Base-by-base conservation (phyloP, 2,113 vertebrate species). In the Parotia lawesii region DNA sequence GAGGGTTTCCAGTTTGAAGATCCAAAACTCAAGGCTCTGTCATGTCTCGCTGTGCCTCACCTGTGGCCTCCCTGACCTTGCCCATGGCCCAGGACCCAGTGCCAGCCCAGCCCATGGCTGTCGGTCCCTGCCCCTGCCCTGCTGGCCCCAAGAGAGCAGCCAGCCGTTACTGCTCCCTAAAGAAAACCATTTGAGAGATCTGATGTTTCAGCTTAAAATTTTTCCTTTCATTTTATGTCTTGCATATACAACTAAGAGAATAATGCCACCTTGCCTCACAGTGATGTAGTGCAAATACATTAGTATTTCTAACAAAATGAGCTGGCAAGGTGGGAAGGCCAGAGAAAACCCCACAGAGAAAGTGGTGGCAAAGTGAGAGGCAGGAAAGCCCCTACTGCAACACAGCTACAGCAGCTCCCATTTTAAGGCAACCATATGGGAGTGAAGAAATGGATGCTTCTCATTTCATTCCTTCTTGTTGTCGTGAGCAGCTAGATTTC, bases 261-360 rank as follows among this genome's bases (percentile, higher is more conserved):
- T 94, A 96, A 96, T 95, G 89, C 96, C 93, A 94, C 81, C 95
- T 96, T 93, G 91, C 93, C 91, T 94, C 25, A 2, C 77, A 91
- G 62, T 24, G 94, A 72, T 96, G 95, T 89, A 95, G 94, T 94
- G 89, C 93, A 96, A 92, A 96, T 65, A 38, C 33, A 51, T 85
- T n/a, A 48, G 66, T 33, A 37, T 74, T 94, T 84, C 65, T 85
- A 78, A 78, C 0, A 4, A 90, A 93, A 81, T 0, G 10, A 81
- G 57, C 23, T 85, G 58, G 37, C 5, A 12, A 50, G 27, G 48
- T 81, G 76, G 70, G 40, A 65, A 78, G n/a, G 62, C 12, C 23
- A 33, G 56, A 89, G 60, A 48, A 81, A 78, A 27, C 25, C 50
- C 54, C 40, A 6, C 13, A 11, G 50, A 57, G 62, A 54, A 58